phyloP scores from a whole-genome alignment of 2,797 vertebrate species.

The Melanitta fusca region DNA sequence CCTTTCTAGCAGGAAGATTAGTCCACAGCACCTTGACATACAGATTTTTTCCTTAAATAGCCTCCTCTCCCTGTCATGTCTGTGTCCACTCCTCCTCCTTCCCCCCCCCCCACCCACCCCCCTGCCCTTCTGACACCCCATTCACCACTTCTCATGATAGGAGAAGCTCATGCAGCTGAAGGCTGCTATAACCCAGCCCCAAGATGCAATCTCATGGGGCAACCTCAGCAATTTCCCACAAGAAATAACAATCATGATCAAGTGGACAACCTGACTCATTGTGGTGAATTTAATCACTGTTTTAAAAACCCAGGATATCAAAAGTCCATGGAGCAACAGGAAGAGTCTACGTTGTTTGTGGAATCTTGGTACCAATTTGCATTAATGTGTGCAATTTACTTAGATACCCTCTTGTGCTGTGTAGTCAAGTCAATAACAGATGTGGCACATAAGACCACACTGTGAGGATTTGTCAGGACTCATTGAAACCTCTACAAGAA shows the following conservation, averaged over 20 bases:
- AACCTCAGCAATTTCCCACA: neutral
- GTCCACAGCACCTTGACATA: neutral
- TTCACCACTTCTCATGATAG: neutral
- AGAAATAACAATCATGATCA: neutral
- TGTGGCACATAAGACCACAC: neutral
- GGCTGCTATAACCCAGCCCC: neutral
- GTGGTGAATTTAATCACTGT: fast-evolving
- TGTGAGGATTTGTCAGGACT: fast-evolving
- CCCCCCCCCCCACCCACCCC: too few relatives aligned
- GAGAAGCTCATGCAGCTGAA: neutral
- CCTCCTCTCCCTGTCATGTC: too few relatives aligned
- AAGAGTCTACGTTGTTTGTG: neutral
- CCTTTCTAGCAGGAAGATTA: neutral
- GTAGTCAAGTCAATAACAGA: neutral
- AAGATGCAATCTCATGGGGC: fast-evolving
- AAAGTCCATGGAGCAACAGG: neutral
- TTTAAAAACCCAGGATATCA: neutral
- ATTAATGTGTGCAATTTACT: neutral
- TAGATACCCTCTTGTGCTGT: neutral
- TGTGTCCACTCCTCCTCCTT: too few relatives aligned
- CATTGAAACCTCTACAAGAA: neutral
- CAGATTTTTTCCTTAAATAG: neutral
- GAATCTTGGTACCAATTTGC: neutral
- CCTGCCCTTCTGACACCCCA: fast-evolving
- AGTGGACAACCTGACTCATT: neutral